Percentiles rank a stretch among this genome's conserved stretches.
Conservation (phyloP, 2,797 vertebrate genomes). For the Adelosebastes latens region DNA sequence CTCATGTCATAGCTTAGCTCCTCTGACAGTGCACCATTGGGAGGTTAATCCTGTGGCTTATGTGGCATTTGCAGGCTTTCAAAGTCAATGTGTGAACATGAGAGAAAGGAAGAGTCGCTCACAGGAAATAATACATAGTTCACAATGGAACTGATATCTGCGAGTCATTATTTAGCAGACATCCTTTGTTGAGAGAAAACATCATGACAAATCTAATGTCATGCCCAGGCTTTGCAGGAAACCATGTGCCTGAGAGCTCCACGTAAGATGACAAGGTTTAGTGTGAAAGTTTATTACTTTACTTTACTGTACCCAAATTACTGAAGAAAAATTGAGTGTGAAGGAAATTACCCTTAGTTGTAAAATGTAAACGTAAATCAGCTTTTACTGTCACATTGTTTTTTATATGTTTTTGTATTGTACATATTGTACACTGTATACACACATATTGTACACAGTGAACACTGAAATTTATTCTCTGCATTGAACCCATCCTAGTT, state of each 20-base stretch:
- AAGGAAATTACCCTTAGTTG: not conserved
- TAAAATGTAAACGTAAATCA: no score
- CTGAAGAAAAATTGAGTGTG: not conserved
- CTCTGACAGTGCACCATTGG: not conserved
- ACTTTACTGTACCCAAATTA: not conserved
- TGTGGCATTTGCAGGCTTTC: conserved; percentile 41
- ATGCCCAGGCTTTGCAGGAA: not conserved
- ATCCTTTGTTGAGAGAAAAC: not conserved
- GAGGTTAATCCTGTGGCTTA: conserved; percentile 47
- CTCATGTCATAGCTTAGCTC: conserved; percentile 19
- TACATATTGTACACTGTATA: no score
- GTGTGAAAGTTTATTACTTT: not conserved
- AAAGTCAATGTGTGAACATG: conserved; percentile 20
- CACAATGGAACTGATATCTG: not conserved
- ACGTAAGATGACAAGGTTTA: not conserved
- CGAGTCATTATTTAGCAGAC: conserved; percentile 15
- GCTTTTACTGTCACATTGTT: no score
- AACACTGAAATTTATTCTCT: no score
- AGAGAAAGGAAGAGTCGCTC: not conserved
- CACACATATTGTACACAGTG: no score
- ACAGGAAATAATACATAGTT: not conserved
- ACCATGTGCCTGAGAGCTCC: not conserved
- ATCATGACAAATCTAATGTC: not conserved
- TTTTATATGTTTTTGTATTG: no score
- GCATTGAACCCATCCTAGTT: no score